phyloP scores from a whole-genome alignment of 2,888 invertebrate species.

The Tiliacea citrago region DNA sequence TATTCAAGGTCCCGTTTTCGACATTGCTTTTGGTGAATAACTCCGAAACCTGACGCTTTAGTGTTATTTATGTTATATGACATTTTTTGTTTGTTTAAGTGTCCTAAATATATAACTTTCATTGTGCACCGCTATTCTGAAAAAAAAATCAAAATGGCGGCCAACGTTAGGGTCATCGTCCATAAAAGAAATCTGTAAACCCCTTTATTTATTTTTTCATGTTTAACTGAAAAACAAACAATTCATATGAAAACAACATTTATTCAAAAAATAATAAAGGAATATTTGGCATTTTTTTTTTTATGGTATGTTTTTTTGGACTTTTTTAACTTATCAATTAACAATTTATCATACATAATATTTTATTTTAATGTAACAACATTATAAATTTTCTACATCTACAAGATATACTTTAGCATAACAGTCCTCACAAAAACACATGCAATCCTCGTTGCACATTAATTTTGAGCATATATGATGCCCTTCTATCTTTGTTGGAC shows the following conservation, averaged over 20 bases:
- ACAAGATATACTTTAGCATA: neutral
- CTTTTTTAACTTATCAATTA: neutral
- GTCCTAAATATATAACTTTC: too few species aligned
- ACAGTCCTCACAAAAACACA: neutral
- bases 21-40: too few species aligned
- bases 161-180: too few species aligned
- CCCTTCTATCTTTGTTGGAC: neutral
- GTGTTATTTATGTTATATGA: too few species aligned
- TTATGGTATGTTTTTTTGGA: neutral
- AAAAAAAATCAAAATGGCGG: too few species aligned
- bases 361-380: neutral
- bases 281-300: neutral
- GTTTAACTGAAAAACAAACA: neutral
- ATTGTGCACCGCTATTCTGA: too few species aligned
- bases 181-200: too few species aligned
- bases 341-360: neutral
- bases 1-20: too few species aligned
- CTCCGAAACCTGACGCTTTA: too few species aligned
- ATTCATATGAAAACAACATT: neutral
- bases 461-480: too few species aligned
- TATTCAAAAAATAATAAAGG: neutral
- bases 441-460: neutral
- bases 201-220: neutral
- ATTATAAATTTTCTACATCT: too few species aligned
- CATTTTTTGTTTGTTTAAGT: too few species aligned